These are phyloP conservation scores for Colistium nudipinnis DNA, from an alignment of 2,113 vertebrate genomes.

Conservation along the genomic window DNA sequence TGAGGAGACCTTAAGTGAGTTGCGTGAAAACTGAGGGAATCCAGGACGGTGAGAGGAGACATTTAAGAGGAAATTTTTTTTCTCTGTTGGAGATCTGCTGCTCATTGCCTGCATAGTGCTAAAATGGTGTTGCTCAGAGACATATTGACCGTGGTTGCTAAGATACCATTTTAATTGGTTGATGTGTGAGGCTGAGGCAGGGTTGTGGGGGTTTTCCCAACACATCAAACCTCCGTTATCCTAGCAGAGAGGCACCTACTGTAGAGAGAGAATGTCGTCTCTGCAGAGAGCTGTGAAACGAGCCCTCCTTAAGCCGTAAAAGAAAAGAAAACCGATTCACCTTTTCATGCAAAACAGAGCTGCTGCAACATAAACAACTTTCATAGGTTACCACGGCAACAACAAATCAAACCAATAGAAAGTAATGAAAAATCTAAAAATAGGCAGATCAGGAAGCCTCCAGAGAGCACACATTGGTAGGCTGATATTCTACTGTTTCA, in stretches of 20 bases:
- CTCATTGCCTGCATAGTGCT: conserved; percentile 46
- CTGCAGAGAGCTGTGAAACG: conserved; percentile 9
- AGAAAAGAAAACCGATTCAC: no score
- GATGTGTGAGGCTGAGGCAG: conserved; percentile 51
- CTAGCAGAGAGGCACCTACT: conserved; percentile 1
- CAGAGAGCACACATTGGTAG: conserved; percentile 15
- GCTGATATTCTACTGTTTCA: conserved; percentile 14
- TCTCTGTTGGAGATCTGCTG: conserved; percentile 7
- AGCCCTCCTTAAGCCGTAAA: no score
- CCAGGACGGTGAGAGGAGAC: background rate
- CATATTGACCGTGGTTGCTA: conserved; percentile 71
- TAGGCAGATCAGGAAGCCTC: conserved; percentile 29
- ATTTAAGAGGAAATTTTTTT: conserved; percentile 19
- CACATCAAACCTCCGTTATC: conserved; percentile 42
- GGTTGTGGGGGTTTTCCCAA: conserved; percentile 40
- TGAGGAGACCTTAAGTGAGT: background rate
- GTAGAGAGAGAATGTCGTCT: conserved; percentile 3
- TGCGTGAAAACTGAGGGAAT: conserved; percentile 5
- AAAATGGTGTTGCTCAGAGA: conserved; percentile 67
- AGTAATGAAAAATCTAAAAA: conserved; percentile 42
- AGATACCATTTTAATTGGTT: conserved; percentile 71
- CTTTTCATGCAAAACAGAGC: background rate
- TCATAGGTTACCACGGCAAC: conserved; percentile 43
- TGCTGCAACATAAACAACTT: conserved; percentile 30
- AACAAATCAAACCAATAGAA: conserved; percentile 41